Base-by-base conservation (phyloP, 2,888 invertebrate species). In the Cryptosula pallasiana region DNA sequence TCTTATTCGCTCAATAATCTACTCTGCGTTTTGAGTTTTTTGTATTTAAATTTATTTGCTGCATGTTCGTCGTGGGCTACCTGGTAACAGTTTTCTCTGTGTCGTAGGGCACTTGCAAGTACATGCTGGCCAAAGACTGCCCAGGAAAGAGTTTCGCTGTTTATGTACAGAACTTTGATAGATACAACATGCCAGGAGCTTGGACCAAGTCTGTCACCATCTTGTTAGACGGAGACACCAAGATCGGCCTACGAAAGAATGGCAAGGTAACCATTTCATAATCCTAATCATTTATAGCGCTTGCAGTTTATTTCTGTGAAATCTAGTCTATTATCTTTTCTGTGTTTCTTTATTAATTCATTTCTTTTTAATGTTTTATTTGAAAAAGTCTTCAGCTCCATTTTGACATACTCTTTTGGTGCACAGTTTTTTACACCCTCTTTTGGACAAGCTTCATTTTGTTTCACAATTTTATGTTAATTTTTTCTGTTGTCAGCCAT, bases 81-180 rank as follows among this genome's bases (percentile, higher is more conserved):
- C 20, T 20, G 20, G 5, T 13, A 5, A 45, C 5, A 45, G 9
- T 45, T 45, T 45, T 57, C 5, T 25, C n/a, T 9, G 57, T 57
- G 13, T 63, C 9, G 32, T 27, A 78, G 87, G 96, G 95, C 45
- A 89, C 93, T 0, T 96, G 96, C 75, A 81, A 80, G 76, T 96
- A 96, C 84, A 90, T 94, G 78, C 85, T 96, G 76, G 90, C 91
- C 0, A 90, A 92, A 25, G 95, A 95, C 83, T 95, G 95, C 81
- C 86, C 85, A 34, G 78, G 78, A 29, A 81, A 81, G 78, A 89
- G 90, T 20, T 95, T 95, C 83, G 91, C 92, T 5, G 91, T 96
- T 75, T 89, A 94, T 73, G 92, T 95, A 73, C 92, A 94, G 55
- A 96, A 95, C 82, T 93, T 93, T 80, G 93, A 92, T 0, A 88